A percentile compares a stretch with the other conserved stretches of the same genome.
phyloP scores from a whole-genome alignment of 2,888 invertebrate species.

The Cartodere bifasciata region DNA sequence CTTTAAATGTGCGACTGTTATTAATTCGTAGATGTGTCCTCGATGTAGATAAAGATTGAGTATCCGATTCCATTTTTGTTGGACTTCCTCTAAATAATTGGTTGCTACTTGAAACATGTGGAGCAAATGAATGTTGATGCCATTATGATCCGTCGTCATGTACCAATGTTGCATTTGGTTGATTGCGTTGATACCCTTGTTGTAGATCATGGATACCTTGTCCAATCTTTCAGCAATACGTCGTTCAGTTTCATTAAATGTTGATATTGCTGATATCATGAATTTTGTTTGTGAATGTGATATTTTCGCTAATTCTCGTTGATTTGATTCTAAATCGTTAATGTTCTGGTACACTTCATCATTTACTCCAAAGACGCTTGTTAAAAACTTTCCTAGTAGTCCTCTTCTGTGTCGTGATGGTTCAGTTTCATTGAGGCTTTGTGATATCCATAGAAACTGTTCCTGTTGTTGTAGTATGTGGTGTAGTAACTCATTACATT shows the following conservation, averaged over 20 bases:
- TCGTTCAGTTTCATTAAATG: conserved; percentile 7
- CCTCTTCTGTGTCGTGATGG: conserved; percentile 4
- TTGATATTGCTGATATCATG: conserved; percentile 4
- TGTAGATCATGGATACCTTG: conserved; percentile 2
- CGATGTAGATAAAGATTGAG: background rate
- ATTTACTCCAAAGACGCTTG: conserved; percentile 9
- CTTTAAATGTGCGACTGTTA: conserved; percentile 1
- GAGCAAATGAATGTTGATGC: background rate
- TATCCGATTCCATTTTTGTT: background rate
- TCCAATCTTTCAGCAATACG: conserved; percentile 4
- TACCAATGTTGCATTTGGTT: conserved; percentile 6
- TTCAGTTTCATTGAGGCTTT: background rate
- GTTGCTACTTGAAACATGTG: conserved; percentile 3
- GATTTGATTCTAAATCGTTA: conserved; percentile 6
- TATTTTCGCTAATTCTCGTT: conserved; percentile 4
- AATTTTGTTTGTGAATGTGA: conserved; percentile 9
- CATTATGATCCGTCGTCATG: conserved; percentile 3
- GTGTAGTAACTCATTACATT: conserved; percentile 1
- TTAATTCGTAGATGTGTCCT: conserved; percentile 2
- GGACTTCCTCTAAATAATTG: conserved; percentile 5
- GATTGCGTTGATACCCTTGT: conserved; percentile 6
- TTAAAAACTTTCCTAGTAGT: conserved; percentile 5
- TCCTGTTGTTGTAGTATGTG: conserved; percentile 2
- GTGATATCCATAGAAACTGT: conserved; percentile 2
- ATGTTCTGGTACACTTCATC: conserved; percentile 10